A percentile compares a stretch with the other conserved stretches of the same genome.
Evolutionary conservation across 1,140 invertebrate genomes (phyloP).

Genomic region (Aphis gossypii): DNA sequence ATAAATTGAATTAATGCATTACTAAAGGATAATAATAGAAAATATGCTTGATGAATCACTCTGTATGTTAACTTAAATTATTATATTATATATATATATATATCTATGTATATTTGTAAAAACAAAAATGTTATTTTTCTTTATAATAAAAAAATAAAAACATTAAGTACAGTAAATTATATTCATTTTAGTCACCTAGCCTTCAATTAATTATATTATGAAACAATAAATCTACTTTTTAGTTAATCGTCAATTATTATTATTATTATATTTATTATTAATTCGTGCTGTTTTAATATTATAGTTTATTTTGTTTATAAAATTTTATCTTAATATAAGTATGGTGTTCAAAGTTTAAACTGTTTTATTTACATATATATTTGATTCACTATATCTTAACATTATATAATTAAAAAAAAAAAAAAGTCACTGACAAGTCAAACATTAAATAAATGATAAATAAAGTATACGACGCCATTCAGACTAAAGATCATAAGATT

Average conservation of each 20-base stretch:
- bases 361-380: not conserved
- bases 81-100: not conserved
- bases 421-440: not conserved
- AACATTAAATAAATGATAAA: not conserved
- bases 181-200: not conserved
- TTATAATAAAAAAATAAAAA: too few species aligned
- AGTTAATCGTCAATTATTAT: too few species aligned
- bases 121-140: not conserved
- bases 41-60: too few species aligned
- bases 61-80: too few species aligned
- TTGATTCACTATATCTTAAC: not conserved
- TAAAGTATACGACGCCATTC: not conserved
- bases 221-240: not conserved
- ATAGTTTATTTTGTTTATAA: not conserved
- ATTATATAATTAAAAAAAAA: not conserved
- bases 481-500: not conserved
- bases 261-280: not conserved
- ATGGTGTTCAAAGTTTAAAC: too few species aligned
- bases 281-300: not conserved
- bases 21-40: too few species aligned
- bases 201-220: not conserved
- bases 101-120: not conserved
- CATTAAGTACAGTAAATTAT: not conserved
- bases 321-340: not conserved
- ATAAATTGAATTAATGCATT: too few species aligned